Percentiles rank a stretch among this genome's conserved stretches.
These are phyloP conservation scores for Coryphaenoides rupestris DNA, from an alignment of 2,113 vertebrate species.

Conservation along the genomic window DNA sequence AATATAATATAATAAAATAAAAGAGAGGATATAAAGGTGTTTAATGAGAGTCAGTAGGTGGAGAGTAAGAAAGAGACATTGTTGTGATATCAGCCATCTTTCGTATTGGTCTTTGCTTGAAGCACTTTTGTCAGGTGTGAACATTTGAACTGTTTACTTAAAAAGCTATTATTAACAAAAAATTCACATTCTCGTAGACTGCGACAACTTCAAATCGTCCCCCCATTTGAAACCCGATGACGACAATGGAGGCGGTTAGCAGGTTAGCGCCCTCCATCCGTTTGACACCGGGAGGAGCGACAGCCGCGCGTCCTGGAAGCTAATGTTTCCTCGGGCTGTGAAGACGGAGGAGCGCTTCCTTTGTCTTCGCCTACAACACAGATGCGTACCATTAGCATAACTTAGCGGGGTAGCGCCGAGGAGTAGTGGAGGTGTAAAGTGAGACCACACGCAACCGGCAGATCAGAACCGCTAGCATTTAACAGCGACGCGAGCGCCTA, in stretches of 20 bases:
- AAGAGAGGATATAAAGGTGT: background rate
- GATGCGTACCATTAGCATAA: conserved; percentile 71
- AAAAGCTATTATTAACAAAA: background rate
- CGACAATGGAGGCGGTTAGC: background rate
- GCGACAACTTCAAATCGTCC: no score
- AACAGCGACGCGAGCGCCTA: conserved; percentile 60
- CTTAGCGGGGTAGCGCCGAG: conserved; percentile 63
- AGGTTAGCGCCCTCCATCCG: conserved; percentile 18
- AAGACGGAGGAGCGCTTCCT: conserved; percentile 52
- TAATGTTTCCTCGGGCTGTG: conserved; percentile 57
- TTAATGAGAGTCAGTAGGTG: background rate
- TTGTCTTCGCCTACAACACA: conserved; percentile 63
- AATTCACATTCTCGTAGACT: background rate
- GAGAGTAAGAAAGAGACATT: background rate
- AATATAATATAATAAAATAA: background rate
- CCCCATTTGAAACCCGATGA: no score
- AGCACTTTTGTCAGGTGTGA: no score
- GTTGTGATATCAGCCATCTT: background rate
- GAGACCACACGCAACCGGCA: conserved; percentile 60
- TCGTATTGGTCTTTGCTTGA: no score
- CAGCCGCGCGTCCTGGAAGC: conserved; percentile 43
- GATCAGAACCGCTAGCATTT: conserved; percentile 54
- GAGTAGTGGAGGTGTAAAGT: conserved; percentile 67
- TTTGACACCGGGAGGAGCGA: conserved; percentile 34
- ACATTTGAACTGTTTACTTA: no score